These are phyloP conservation scores for Gavia stellata DNA, from an alignment of 2,113 vertebrate genomes.

Conservation along the genomic window DNA sequence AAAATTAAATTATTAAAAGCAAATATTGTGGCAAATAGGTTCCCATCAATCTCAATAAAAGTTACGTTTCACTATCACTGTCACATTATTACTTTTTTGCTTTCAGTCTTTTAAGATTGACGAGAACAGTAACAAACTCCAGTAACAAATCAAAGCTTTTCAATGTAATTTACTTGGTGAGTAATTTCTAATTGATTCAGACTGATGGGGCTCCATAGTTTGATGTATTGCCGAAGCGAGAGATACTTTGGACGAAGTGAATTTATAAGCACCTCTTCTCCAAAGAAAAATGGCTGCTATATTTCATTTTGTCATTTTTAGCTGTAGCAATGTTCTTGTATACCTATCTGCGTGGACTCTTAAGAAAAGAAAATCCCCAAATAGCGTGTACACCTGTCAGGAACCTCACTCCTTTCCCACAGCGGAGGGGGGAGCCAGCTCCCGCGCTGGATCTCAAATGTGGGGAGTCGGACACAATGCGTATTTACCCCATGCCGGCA, in stretches of 20 bases:
- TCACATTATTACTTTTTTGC: slow-evolving; percentile 72
- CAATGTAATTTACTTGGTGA: slow-evolving; percentile 76
- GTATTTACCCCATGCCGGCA: background rate
- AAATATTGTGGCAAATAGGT: slow-evolving; percentile 81
- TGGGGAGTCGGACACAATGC: background rate
- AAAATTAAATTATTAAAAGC: slow-evolving; percentile 85
- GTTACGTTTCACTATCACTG: slow-evolving; percentile 71
- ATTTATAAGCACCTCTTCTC: slow-evolving; percentile 75
- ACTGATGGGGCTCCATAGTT: slow-evolving; percentile 68
- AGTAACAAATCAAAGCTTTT: slow-evolving; percentile 74
- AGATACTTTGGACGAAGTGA: slow-evolving; percentile 68
- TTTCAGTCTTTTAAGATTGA: slow-evolving; percentile 71
- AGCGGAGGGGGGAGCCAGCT: background rate
- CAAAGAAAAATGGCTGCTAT: slow-evolving; percentile 77
- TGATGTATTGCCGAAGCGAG: slow-evolving; percentile 72
- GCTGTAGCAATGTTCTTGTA: slow-evolving; percentile 60
- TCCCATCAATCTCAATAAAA: slow-evolving; percentile 79
- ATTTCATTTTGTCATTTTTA: slow-evolving; percentile 79
- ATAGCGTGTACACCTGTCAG: background rate
- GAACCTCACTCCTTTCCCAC: background rate
- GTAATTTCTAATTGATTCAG: slow-evolving; percentile 85
- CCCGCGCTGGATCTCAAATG: background rate
- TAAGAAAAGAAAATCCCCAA: background rate
- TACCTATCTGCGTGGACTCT: slow-evolving; percentile 26
- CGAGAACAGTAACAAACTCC: slow-evolving; percentile 66